Evolutionary conservation across 2,797 vertebrate genomes (phyloP).

Genomic region (Lepidocolaptes lacrymiger): DNA sequence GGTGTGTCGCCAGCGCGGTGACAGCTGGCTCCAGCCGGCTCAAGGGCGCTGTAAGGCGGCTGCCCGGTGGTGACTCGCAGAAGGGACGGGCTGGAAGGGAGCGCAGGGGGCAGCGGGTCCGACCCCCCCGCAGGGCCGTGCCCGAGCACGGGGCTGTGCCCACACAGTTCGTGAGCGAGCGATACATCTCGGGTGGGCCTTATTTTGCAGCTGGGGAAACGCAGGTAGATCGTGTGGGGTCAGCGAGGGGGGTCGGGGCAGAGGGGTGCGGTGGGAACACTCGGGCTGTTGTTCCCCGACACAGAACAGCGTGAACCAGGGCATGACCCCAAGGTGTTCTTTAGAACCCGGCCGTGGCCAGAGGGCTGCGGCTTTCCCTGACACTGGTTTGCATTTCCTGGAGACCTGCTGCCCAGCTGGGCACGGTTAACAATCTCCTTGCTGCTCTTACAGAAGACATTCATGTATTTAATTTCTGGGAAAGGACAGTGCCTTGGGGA

Average conservation of each 20-base stretch:
- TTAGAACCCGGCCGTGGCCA: not conserved
- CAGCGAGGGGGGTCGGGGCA: fast-evolving
- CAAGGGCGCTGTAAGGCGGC: not conserved
- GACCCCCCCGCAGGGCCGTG: not conserved
- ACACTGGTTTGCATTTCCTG: not conserved
- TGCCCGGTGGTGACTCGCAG: not conserved
- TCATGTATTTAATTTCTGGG: fast-evolving
- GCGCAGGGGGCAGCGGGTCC: not conserved
- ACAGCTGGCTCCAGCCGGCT: not conserved
- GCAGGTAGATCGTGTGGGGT: fast-evolving
- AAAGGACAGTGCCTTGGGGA: not conserved
- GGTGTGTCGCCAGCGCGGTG: not conserved
- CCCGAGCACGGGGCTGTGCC: not conserved
- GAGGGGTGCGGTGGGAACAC: fast-evolving
- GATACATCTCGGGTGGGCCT: fast-evolving
- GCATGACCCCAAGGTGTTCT: not conserved
- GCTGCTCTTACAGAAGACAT: fast-evolving
- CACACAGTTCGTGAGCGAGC: fast-evolving
- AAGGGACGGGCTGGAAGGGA: not conserved
- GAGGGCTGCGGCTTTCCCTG: not conserved
- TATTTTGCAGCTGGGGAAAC: fast-evolving
- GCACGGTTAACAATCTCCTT: not conserved
- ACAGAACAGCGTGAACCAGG: not conserved
- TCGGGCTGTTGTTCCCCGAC: fast-evolving
- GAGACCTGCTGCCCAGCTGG: not conserved